Percentiles rank a stretch among this genome's conserved stretches.
These are phyloP conservation scores for Chalcosyrphus nemorum DNA, from an alignment of 2,888 invertebrate species.

Conservation along the genomic window DNA sequence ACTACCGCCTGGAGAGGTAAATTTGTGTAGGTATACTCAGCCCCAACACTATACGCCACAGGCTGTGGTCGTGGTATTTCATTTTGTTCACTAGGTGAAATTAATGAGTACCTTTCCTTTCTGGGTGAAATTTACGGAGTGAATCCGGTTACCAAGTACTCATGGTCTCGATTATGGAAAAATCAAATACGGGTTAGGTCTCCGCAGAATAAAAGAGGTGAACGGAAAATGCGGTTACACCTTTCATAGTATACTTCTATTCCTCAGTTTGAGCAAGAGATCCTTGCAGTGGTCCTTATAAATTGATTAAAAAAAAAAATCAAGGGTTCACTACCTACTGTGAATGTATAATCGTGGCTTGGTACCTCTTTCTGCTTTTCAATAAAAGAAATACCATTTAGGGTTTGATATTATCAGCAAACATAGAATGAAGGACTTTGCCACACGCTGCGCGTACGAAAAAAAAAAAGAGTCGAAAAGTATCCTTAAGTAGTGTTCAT, in stretches of 20 bases:
- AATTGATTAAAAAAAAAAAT: not conserved
- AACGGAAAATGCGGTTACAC: slow-evolving; percentile 48
- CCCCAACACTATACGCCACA: slow-evolving; percentile 1
- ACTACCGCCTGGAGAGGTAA: slow-evolving; percentile 10
- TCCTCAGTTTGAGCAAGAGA: slow-evolving; percentile 2
- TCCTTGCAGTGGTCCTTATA: slow-evolving; percentile 30
- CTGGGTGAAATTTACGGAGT: slow-evolving; percentile 5
- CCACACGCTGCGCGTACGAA: slow-evolving; percentile 48
- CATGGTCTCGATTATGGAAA: slow-evolving; percentile 29
- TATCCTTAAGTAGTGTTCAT: slow-evolving; percentile 29
- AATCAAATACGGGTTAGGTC: not conserved
- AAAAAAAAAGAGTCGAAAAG: slow-evolving; percentile 11
- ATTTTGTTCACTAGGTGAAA: slow-evolving; percentile 34
- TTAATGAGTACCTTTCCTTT: slow-evolving; percentile 43
- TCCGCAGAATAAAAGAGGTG: slow-evolving; percentile 41
- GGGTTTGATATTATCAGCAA: slow-evolving; percentile 16
- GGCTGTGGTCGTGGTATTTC: slow-evolving; percentile 17
- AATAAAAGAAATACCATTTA: slow-evolving; percentile 16
- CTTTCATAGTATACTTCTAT: slow-evolving; percentile 27
- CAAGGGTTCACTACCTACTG: slow-evolving; percentile 44
- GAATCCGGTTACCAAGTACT: slow-evolving; percentile 31
- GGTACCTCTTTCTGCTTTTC: slow-evolving; percentile 20
- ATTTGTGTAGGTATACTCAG: slow-evolving; percentile 1
- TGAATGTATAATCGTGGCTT: slow-evolving; percentile 17
- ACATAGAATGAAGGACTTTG: slow-evolving; percentile 13